Evolutionary conservation across 2,113 vertebrate genomes (phyloP).

Genomic region (Platysteira castanea): DNA sequence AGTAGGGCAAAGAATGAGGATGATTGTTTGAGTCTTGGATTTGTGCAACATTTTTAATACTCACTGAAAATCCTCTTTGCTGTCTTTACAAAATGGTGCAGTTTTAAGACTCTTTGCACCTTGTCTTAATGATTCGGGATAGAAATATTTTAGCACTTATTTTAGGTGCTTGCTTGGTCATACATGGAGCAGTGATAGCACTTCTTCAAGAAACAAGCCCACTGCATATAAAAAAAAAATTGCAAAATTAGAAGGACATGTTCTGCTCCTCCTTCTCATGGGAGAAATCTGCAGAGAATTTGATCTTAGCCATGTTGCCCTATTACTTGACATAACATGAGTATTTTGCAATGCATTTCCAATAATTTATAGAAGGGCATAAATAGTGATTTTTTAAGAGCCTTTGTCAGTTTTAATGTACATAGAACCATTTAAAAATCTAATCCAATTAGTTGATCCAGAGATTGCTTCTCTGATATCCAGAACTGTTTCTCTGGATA

Average conservation of each 20-base stretch:
- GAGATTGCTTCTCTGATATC: neutral
- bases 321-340: neutral
- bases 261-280: neutral
- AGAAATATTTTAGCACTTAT: neutral
- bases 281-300: neutral
- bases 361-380: neutral
- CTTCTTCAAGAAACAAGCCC: neutral
- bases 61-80: neutral
- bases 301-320: neutral
- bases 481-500: neutral
- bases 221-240: neutral
- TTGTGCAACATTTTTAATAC: neutral
- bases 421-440: neutral
- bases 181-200: neutral
- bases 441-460: neutral
- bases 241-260: neutral
- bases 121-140: neutral
- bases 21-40: neutral
- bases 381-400: slow-evolving; percentile 9
- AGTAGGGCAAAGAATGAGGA: neutral
- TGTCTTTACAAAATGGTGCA: neutral
- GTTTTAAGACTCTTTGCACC: neutral
- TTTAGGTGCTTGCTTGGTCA: neutral
- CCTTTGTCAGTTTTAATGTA: slow-evolving; percentile 5
- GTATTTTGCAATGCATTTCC: neutral